A percentile compares a stretch with the other conserved stretches of the same genome.
Evolutionary conservation across 2,797 vertebrate genomes (phyloP).

Genomic region (Enteromius trimaculatus): DNA sequence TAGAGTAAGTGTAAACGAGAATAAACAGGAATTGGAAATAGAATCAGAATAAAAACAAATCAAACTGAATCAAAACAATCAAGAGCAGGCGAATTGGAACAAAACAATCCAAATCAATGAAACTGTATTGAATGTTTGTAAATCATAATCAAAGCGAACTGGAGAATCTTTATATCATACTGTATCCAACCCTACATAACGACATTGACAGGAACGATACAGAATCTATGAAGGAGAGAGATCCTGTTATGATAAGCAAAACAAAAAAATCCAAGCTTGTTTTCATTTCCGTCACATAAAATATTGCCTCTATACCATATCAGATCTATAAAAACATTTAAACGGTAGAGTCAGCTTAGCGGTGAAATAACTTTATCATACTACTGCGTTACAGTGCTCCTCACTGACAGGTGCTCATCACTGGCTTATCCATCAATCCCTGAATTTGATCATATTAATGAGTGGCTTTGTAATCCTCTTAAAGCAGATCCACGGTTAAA

Average conservation of each 20-base stretch:
- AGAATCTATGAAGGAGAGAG: background rate
- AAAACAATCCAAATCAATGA: background rate
- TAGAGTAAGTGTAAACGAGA: background rate
- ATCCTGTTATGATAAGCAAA: background rate
- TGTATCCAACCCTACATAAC: no score
- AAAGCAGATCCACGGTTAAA: slow-evolving; percentile 52
- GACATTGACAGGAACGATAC: background rate
- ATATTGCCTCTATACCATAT: background rate
- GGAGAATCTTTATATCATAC: background rate
- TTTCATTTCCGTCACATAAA: background rate
- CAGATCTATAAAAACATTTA: background rate
- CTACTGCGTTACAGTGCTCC: background rate
- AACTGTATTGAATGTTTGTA: background rate
- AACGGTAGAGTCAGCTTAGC: background rate
- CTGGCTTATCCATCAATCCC: slow-evolving; percentile 58
- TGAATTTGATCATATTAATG: slow-evolving; percentile 62
- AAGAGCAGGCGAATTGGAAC: background rate
- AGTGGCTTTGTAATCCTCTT: slow-evolving; percentile 60
- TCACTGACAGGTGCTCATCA: slow-evolving; percentile 59
- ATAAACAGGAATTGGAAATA: background rate
- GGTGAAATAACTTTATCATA: slow-evolving; percentile 2
- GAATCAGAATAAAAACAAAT: background rate
- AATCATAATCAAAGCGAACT: background rate
- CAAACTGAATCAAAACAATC: slow-evolving; percentile 1
- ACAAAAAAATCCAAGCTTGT: background rate